Base-by-base conservation (phyloP, 2,888 invertebrate genomes). In the Agrotis clavis region DNA sequence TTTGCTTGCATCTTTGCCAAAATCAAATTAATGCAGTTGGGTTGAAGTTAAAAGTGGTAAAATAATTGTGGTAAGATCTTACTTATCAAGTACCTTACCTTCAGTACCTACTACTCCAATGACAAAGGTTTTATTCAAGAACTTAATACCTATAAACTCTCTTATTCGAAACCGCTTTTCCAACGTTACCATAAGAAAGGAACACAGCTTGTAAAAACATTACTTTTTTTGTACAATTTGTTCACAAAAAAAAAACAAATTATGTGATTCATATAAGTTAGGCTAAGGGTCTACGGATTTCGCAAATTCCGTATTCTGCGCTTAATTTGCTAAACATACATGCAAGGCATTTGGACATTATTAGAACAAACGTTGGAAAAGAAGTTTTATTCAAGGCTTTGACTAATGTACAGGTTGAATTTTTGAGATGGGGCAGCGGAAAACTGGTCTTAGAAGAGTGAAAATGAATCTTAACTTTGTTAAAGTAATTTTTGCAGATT, bases 71-170 rank as follows among this genome's bases (percentile, higher is more conserved):
- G 5, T 18, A 13, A 5, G n/a, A 57, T 30, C 18, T 0, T 19
- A 35, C 35, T 25, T 68, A 47, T 59, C 0, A 9, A 18, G n/a
- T 56, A 67, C 68, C 68, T 1, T 62, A 81, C 66, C 70, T 51
- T 18, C 13, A 30, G 5, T n/a, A 50, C 6, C 16, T n/a, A n/a
- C n/a, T n/a, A n/a, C n/a, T 21, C 7, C 9, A 74, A 25, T 54
- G 35, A 21, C 13, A 18, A 19, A 11, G 41, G 3, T 41, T 21
- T 6, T 51, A 21, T 48, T 14, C 9, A 35, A 47, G 4, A 25
- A 67, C 41, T 4, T 13, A 41, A 61, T 41, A n/a, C n/a, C n/a
- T n/a, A n/a, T n/a, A n/a, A n/a, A n/a, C n/a, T n/a, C n/a, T n/a
- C n/a, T n/a, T n/a, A n/a, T n/a, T n/a, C 2, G 16, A 4, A 13